A percentile compares a stretch with the other conserved stretches of the same genome.
Conservation (phyloP, 2,113 vertebrate genomes). For the Melospiza melodia region DNA sequence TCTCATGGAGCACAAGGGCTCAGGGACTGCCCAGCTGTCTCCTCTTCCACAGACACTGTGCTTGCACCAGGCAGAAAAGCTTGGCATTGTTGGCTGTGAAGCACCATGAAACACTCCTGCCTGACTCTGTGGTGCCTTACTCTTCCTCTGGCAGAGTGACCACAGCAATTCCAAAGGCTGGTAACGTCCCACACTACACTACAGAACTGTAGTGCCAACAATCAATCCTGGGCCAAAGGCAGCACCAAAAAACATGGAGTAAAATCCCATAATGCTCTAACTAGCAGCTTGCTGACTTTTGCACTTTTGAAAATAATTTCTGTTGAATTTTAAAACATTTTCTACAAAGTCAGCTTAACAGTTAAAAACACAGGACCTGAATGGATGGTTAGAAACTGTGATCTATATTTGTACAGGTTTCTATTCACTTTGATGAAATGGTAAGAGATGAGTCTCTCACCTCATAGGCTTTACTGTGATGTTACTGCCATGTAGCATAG, state of each 20-base stretch:
- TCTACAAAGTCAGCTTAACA: background rate
- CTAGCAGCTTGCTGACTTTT: background rate
- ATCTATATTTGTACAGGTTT: background rate
- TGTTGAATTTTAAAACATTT: background rate
- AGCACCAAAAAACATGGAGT: background rate
- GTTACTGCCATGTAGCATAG: background rate
- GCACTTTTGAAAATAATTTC: background rate
- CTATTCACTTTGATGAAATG: background rate
- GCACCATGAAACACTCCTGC: background rate
- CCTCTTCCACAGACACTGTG: background rate
- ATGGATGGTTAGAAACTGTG: background rate
- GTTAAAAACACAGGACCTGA: background rate
- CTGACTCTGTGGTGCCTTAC: too few species aligned
- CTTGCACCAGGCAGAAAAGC: background rate
- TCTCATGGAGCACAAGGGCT: background rate
- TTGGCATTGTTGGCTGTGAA: background rate
- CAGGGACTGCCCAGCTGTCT: background rate
- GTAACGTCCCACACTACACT: background rate
- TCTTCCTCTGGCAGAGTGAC: background rate
- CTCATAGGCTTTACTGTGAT: background rate
- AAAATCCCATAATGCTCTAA: background rate
- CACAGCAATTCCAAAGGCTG: background rate
- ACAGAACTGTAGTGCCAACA: background rate
- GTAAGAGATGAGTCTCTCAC: background rate
- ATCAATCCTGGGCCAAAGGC: background rate